phyloP scores from a whole-genome alignment of 2,113 vertebrate genomes.

The Alces alces region DNA sequence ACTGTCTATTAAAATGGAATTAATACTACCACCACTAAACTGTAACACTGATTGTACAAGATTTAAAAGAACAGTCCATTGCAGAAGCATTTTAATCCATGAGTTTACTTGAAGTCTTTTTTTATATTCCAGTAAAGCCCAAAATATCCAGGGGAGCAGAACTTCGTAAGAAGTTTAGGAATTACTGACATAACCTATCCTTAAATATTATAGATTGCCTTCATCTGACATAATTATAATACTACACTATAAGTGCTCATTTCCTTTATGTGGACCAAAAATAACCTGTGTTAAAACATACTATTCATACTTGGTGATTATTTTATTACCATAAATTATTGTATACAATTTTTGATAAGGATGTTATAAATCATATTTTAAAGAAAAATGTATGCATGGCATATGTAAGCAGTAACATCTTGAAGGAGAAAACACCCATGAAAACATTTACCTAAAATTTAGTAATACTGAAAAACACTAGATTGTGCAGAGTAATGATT shows the following conservation, averaged over 20 bases:
- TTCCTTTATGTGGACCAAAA: constrained; percentile 40
- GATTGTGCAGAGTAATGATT: constrained; percentile 64
- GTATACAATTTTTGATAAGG: constrained; percentile 79
- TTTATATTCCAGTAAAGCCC: not conserved
- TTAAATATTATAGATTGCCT: not conserved
- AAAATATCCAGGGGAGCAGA: not conserved
- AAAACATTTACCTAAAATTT: constrained; percentile 71
- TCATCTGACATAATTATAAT: not conserved
- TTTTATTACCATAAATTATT: constrained; percentile 84
- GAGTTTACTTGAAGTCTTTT: not conserved
- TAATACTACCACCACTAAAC: not conserved
- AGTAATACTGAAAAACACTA: constrained; percentile 79
- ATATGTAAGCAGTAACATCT: constrained; percentile 73
- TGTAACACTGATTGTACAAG: not conserved
- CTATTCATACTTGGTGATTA: constrained; percentile 77
- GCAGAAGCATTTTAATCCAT: not conserved
- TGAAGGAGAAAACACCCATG: constrained; percentile 59
- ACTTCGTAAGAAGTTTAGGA: not conserved
- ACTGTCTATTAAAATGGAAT: not conserved
- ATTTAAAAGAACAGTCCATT: not conserved
- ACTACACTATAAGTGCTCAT: not conserved
- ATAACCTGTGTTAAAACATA: constrained; percentile 71
- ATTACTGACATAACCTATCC: not conserved
- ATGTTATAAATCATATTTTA: constrained; percentile 75
- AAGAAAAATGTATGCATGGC: constrained; percentile 74